Evolutionary conservation across 1,140 invertebrate genomes (phyloP).

Genomic region (Psilanteris sp.): DNA sequence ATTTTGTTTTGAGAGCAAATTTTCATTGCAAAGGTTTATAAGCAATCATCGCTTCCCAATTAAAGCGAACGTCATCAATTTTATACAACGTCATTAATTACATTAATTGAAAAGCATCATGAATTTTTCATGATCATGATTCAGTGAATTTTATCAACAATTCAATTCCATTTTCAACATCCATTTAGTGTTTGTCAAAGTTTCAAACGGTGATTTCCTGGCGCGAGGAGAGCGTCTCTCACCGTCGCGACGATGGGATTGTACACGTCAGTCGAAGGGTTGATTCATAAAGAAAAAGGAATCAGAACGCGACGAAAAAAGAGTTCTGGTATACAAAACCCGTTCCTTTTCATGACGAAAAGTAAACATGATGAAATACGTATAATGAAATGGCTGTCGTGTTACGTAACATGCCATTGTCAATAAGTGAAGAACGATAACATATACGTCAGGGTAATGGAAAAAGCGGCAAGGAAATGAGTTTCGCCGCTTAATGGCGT

Average conservation of each 20-base stretch:
- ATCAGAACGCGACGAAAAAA: slow-evolving; percentile 41
- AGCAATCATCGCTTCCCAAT: slow-evolving; percentile 7
- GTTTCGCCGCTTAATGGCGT: slow-evolving; percentile 49
- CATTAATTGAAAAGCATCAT: too few species aligned
- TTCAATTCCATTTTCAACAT: slow-evolving; percentile 23
- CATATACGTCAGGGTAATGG: slow-evolving; percentile 50
- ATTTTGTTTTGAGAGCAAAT: too few species aligned
- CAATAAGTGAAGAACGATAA: slow-evolving; percentile 61
- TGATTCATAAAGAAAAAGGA: slow-evolving; percentile 56
- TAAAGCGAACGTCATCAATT: slow-evolving; percentile 11
- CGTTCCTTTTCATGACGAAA: slow-evolving; percentile 54
- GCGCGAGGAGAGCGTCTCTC: slow-evolving; percentile 33
- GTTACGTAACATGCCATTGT: slow-evolving; percentile 64
- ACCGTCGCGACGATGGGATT: slow-evolving; percentile 50
- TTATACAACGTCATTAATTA: slow-evolving; percentile 2
- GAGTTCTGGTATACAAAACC: slow-evolving; percentile 30
- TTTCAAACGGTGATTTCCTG: slow-evolving; percentile 62
- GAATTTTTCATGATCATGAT: background rate
- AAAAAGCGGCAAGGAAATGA: slow-evolving; percentile 61
- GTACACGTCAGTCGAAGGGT: slow-evolving; percentile 50
- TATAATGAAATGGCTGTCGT: slow-evolving; percentile 60
- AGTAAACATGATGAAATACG: slow-evolving; percentile 51
- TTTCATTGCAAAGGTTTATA: too few species aligned
- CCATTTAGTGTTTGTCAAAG: slow-evolving; percentile 50
- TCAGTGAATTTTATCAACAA: slow-evolving; percentile 3